These are phyloP conservation scores for Cryptosula pallasiana DNA, from an alignment of 2,888 invertebrate species.

Conservation along the genomic window DNA sequence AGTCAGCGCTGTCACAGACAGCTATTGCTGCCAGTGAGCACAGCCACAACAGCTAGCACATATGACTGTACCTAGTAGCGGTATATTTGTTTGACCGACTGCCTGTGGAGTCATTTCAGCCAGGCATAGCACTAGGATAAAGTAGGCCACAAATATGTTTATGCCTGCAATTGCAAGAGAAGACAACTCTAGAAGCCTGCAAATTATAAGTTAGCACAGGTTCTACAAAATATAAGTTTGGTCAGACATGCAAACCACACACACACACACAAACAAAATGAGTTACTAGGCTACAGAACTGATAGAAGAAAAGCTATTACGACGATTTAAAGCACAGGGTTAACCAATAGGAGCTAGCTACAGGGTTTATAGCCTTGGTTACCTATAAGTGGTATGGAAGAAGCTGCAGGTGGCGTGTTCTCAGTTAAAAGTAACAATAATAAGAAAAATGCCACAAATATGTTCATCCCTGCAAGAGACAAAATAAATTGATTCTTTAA, in stretches of 20 bases:
- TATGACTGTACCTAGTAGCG: neutral
- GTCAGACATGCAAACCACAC: no score
- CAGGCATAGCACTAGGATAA: neutral
- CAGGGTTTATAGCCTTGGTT: slow-evolving; percentile 25
- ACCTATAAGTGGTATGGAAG: slow-evolving; percentile 38
- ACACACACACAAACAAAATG: no score
- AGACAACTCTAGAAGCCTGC: neutral
- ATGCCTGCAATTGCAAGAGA: neutral
- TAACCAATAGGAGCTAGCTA: no score
- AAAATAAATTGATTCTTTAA: no score
- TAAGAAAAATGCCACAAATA: slow-evolving; percentile 38
- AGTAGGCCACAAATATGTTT: neutral
- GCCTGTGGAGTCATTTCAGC: neutral
- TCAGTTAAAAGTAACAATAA: slow-evolving; percentile 36
- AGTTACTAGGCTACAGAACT: no score
- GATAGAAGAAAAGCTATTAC: no score
- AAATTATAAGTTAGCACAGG: neutral
- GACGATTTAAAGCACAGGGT: no score
- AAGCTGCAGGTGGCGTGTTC: slow-evolving; percentile 36
- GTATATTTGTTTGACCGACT: neutral
- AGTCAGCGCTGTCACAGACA: no score
- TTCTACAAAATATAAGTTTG: neutral
- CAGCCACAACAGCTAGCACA: no score
- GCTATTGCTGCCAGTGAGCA: no score
- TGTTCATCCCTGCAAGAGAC: slow-evolving; percentile 34